Percentiles rank a stretch among this genome's conserved stretches.
phyloP scores from a whole-genome alignment of 2,888 invertebrate genomes.

The Eupithecia pulchellata region DNA sequence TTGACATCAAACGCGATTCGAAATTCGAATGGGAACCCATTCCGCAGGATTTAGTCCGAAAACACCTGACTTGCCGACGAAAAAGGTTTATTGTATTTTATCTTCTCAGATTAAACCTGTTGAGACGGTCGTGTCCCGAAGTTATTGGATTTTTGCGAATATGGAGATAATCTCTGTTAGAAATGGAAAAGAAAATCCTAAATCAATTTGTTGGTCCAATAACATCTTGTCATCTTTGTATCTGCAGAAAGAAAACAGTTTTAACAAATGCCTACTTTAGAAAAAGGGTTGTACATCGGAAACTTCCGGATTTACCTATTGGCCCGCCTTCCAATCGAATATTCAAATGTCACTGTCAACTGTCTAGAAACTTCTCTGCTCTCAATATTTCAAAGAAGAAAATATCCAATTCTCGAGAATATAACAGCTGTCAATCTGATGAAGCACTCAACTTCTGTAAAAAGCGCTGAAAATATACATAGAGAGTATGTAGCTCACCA shows the following conservation, averaged over 20 bases:
- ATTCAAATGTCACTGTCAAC: slow-evolving; percentile 30
- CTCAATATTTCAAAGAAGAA: slow-evolving; percentile 21
- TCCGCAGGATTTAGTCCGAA: slow-evolving; percentile 10
- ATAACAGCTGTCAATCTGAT: slow-evolving; percentile 6
- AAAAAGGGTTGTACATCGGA: neutral
- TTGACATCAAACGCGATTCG: slow-evolving; percentile 19
- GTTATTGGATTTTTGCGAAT: slow-evolving; percentile 6
- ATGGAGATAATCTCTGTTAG: slow-evolving; percentile 11
- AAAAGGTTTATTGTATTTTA: slow-evolving; percentile 14
- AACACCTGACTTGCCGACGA: slow-evolving; percentile 18
- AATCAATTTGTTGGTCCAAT: neutral
- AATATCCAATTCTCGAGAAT: slow-evolving; percentile 12
- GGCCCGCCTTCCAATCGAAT: slow-evolving; percentile 15
- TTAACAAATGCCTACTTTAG: neutral
- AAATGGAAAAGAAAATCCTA: slow-evolving; percentile 8
- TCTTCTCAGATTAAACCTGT: slow-evolving; percentile 16
- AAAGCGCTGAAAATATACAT: slow-evolving; percentile 17
- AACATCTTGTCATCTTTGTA: neutral
- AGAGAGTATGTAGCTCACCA: slow-evolving; percentile 9
- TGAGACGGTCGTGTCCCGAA: neutral
- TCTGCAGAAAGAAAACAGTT: neutral
- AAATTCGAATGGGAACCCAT: slow-evolving; percentile 13
- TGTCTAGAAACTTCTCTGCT: slow-evolving; percentile 22
- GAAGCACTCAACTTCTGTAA: slow-evolving; percentile 12
- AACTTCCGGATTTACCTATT: neutral